Conservation (phyloP, 2,113 vertebrate species). For the Phocoena phocoena region DNA sequence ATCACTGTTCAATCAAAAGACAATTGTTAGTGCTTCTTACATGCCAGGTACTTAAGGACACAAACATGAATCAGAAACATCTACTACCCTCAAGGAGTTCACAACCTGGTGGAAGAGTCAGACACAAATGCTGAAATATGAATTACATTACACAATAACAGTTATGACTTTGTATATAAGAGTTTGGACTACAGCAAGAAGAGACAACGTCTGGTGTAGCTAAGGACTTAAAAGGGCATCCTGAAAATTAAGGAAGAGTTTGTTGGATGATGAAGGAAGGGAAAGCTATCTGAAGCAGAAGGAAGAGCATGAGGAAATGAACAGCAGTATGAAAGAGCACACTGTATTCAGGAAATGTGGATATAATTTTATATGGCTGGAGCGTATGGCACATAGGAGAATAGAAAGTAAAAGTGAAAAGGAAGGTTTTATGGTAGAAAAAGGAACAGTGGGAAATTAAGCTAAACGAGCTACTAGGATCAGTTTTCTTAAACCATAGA, state of each 20-base stretch:
- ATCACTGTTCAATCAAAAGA: neutral
- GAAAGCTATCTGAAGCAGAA: slow-evolving; percentile 2
- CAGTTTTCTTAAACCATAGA: neutral
- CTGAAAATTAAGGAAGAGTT: neutral
- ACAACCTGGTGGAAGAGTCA: neutral
- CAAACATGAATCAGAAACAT: neutral
- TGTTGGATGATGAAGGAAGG: neutral
- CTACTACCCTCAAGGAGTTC: neutral
- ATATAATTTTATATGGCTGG: neutral
- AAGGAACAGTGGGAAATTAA: neutral
- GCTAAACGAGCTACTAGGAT: neutral
- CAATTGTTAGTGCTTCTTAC: neutral
- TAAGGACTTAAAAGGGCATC: neutral
- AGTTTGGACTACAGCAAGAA: neutral
- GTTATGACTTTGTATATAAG: neutral
- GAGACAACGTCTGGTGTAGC: neutral
- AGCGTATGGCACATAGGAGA: neutral
- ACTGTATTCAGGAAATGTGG: neutral
- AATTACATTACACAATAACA: neutral
- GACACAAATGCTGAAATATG: neutral
- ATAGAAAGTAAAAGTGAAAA: neutral
- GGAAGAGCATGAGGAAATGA: neutral
- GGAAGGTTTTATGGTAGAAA: neutral
- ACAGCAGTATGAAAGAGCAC: neutral
- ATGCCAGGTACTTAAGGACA: neutral